Conservation (phyloP, 2,888 invertebrate species). For the Stenurella melanura region DNA sequence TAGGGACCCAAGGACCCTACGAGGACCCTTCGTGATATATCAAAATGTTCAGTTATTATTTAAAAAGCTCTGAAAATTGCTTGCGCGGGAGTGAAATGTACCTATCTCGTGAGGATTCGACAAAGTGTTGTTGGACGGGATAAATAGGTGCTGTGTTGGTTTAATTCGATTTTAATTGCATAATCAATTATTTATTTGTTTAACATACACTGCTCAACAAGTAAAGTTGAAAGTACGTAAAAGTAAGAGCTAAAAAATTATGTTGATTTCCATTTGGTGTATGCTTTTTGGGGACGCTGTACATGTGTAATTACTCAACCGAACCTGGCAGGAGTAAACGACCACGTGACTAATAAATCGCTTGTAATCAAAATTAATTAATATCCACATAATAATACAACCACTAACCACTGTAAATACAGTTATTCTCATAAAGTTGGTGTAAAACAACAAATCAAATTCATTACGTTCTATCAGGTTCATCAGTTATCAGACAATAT, state of each 20-base stretch:
- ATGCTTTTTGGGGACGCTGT: no score
- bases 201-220: no score
- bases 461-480: constrained; percentile 3
- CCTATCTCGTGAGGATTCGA: neutral
- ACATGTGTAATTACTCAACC: no score
- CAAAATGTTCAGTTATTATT: constrained; percentile 13
- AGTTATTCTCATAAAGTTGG: neutral
- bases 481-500: neutral
- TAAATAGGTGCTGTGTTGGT: neutral
- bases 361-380: no score
- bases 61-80: constrained; percentile 16
- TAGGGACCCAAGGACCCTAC: neutral
- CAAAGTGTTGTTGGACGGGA: neutral
- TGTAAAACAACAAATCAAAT: constrained; percentile 2
- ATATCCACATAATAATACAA: no score
- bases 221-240: no score
- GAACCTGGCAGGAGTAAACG: no score
- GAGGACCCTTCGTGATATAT: constrained; percentile 17
- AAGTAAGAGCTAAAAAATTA: no score
- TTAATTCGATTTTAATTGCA: neutral
- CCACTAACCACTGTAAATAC: no score
- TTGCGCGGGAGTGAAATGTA: constrained; percentile 4
- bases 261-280: no score
- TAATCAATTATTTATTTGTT: no score
- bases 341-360: no score